phyloP scores from a whole-genome alignment of 2,113 vertebrate genomes.

The Campylorhamphus procurvoides region DNA sequence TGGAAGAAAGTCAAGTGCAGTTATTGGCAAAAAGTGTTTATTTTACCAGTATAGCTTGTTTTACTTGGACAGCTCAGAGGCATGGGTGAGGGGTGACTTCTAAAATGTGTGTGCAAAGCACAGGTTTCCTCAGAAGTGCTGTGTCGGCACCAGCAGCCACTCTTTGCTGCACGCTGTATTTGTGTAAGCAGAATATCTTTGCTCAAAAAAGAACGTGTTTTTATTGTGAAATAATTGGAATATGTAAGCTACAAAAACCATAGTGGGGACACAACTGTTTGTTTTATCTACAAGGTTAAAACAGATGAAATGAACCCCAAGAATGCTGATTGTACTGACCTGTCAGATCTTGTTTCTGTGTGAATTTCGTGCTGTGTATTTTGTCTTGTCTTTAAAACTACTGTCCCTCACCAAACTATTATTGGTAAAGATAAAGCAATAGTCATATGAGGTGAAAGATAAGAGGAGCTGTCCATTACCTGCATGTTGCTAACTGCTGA shows the following conservation, averaged over 20 bases:
- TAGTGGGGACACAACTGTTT: neutral
- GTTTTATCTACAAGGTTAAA: neutral
- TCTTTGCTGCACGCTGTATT: neutral
- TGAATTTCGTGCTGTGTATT: neutral
- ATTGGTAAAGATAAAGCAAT: neutral
- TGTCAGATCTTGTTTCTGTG: neutral
- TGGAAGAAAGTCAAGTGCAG: constrained; percentile 38
- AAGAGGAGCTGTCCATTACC: neutral
- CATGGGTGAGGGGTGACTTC: neutral
- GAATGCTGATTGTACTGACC: neutral
- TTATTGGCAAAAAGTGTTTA: constrained; percentile 3
- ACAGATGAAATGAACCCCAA: neutral
- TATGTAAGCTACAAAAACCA: neutral
- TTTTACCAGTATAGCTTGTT: constrained; percentile 46
- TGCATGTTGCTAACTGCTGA: neutral
- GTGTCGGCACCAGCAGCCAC: neutral
- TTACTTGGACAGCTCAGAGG: constrained; percentile 11
- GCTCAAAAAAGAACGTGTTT: rapidly evolving
- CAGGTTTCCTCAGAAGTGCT: neutral
- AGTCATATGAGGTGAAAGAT: neutral
- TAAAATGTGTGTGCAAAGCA: neutral
- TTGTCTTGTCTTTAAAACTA: neutral
- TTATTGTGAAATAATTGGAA: neutral
- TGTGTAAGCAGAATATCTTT: neutral
- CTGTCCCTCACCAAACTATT: neutral